phyloP scores from a whole-genome alignment of 2,888 invertebrate species.

The Lithosia quadra region DNA sequence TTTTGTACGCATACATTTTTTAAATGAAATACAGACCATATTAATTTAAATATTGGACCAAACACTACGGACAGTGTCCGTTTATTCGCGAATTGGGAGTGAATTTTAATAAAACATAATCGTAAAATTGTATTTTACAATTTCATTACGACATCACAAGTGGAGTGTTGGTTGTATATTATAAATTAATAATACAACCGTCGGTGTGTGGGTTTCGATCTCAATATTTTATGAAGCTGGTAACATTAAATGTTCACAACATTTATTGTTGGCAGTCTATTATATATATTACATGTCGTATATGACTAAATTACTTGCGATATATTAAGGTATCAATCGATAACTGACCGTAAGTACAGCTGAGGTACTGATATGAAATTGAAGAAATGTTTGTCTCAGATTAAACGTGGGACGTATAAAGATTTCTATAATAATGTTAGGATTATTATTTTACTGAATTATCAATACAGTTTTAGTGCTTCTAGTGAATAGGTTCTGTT shows the following conservation, averaged over 20 bases:
- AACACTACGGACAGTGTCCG: conserved; percentile 25
- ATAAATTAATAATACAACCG: conserved; percentile 26
- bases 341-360: not conserved
- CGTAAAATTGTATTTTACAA: conserved; percentile 67
- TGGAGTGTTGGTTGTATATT: conserved; percentile 35
- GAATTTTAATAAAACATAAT: conserved; percentile 56
- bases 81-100: conserved; percentile 51
- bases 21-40: not conserved
- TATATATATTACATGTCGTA: not conserved
- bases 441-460: not conserved
- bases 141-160: conserved; percentile 61
- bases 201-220: conserved; percentile 30
- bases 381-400: not conserved
- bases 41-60: conserved; percentile 37
- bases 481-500: not conserved
- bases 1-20: not conserved
- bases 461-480: too few relatives aligned
- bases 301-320: conserved; percentile 1
- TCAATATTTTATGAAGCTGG: conserved; percentile 19
- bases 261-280: not conserved
- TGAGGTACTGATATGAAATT: not conserved
- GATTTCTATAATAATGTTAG: not conserved
- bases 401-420: not conserved
- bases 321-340: not conserved
- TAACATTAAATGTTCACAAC: conserved; percentile 1